Conservation (phyloP, 2,888 invertebrate species). For the Drosophila basisetae region DNA sequence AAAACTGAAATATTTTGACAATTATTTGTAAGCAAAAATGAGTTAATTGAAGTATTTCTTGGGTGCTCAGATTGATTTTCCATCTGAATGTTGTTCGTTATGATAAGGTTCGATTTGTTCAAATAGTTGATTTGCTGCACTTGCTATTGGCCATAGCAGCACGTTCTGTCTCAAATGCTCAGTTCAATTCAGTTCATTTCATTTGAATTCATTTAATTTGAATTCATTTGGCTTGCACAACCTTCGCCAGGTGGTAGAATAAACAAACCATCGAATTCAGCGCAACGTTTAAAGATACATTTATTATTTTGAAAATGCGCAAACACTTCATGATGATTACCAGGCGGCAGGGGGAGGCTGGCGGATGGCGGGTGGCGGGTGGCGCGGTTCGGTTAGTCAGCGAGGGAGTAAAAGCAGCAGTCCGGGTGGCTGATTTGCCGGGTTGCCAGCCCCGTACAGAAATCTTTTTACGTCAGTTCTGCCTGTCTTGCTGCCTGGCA, state of each 20-base stretch:
- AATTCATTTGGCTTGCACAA: conserved; percentile 31
- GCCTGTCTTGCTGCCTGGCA: conserved; percentile 84
- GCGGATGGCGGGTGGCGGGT: background rate
- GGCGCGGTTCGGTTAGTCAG: conserved; percentile 3
- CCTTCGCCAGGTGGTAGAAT: conserved; percentile 46
- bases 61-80: background rate
- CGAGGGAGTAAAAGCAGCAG: conserved; percentile 37
- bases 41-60: background rate
- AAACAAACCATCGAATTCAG: conserved; percentile 49
- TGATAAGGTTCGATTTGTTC: background rate
- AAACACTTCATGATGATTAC: conserved; percentile 75
- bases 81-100: too few relatives aligned
- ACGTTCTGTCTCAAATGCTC: conserved; percentile 14
- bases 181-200: conserved; percentile 17
- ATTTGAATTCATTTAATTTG: conserved; percentile 26
- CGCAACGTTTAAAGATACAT: conserved; percentile 68
- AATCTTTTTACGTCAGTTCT: conserved; percentile 81
- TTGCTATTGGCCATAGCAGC: conserved; percentile 9
- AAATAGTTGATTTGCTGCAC: background rate
- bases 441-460: conserved; percentile 50
- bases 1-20: background rate
- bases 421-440: conserved; percentile 28
- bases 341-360: background rate
- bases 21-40: background rate
- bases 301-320: conserved; percentile 64